Conservation (phyloP, 2,797 vertebrate species). For the Hephaestus fuliginosus region DNA sequence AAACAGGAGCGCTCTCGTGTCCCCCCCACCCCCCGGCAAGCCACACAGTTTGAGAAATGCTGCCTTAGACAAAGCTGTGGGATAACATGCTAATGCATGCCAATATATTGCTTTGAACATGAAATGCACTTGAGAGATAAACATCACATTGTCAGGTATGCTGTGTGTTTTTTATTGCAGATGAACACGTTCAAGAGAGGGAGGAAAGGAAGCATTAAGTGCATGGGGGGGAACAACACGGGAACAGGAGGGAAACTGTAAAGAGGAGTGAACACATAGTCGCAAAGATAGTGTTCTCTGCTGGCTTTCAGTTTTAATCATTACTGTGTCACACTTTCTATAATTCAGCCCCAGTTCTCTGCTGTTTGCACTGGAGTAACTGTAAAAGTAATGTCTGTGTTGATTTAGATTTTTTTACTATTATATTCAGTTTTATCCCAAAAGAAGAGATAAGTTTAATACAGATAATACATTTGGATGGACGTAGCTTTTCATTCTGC, state of each 20-base stretch:
- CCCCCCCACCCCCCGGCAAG: no score
- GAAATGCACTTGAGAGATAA: slow-evolving; percentile 44
- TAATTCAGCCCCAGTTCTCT: neutral
- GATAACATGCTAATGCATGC: slow-evolving; percentile 55
- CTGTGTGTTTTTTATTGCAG: slow-evolving; percentile 49
- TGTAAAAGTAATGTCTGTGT: neutral
- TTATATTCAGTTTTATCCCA: neutral
- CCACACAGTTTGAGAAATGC: no score
- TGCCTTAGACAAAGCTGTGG: slow-evolving; percentile 41
- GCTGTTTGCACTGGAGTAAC: neutral
- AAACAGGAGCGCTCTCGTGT: no score
- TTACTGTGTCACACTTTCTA: neutral
- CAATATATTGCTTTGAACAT: slow-evolving; percentile 52
- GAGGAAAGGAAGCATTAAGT: no score
- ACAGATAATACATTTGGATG: neutral
- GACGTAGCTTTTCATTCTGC: neutral
- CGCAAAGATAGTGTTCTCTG: neutral
- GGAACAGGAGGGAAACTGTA: neutral
- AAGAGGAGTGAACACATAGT: neutral
- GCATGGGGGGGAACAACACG: neutral
- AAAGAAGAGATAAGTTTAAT: neutral
- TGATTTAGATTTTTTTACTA: neutral
- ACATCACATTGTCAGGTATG: slow-evolving; percentile 35
- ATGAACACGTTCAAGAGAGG: neutral
- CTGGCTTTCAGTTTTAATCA: slow-evolving; percentile 6